Evolutionary conservation across 2,113 vertebrate genomes (phyloP).

Genomic region (Bos indicus): DNA sequence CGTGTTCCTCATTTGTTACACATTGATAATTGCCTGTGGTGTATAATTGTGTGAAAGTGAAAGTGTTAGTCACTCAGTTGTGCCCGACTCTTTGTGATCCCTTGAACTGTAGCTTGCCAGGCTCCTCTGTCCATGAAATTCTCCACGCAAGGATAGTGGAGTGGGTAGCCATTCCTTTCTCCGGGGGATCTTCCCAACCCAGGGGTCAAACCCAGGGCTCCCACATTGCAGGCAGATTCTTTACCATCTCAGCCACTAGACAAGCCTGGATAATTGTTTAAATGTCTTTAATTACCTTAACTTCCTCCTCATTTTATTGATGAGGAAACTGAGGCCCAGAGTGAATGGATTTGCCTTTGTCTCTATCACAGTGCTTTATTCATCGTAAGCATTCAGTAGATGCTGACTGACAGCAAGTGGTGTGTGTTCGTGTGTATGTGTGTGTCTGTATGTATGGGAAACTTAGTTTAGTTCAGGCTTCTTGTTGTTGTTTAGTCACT

Average conservation of each 20-base stretch:
- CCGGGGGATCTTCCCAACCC: background rate
- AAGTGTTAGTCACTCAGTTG: background rate
- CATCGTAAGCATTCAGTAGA: background rate
- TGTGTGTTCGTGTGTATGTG: background rate
- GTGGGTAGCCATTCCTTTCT: background rate
- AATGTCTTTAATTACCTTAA: background rate
- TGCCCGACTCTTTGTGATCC: background rate
- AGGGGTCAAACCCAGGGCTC: background rate
- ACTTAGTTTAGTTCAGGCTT: background rate
- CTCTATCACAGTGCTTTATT: background rate
- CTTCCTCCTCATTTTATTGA: background rate
- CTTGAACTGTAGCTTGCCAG: background rate
- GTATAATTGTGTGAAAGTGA: background rate
- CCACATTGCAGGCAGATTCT: background rate
- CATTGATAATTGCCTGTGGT: background rate
- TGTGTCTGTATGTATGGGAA: background rate
- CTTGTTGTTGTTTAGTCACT: background rate
- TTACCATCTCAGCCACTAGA: background rate
- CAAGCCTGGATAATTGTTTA: background rate
- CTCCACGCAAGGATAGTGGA: background rate
- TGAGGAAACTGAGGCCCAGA: background rate
- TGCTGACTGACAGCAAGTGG: background rate
- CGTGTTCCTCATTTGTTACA: background rate
- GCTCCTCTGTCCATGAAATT: background rate
- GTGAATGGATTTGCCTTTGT: background rate